Evolutionary conservation across 2,797 vertebrate genomes (phyloP).

Genomic region (Callimico goeldii): DNA sequence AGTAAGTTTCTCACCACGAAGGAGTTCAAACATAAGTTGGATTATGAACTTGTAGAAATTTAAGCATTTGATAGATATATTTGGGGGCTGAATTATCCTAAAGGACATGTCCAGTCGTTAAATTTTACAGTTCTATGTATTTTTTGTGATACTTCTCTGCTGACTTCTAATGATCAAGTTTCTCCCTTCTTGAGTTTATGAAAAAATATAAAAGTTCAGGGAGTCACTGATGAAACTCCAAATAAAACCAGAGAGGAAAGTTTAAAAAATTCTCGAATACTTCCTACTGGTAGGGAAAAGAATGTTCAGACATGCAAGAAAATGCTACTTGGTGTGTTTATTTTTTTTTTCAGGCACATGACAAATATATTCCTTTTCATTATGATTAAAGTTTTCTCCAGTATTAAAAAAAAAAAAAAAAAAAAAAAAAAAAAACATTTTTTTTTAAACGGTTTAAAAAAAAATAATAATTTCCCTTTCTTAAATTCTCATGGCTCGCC

Average conservation of each 20-base stretch:
- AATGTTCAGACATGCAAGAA: neutral
- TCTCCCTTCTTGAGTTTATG: neutral
- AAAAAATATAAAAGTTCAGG: neutral
- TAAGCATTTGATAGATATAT: neutral
- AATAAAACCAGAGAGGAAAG: neutral
- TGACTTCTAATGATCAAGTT: neutral
- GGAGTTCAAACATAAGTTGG: neutral
- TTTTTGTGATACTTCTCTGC: neutral
- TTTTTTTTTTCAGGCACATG: neutral
- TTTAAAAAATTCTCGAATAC: neutral
- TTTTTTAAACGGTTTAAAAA: too few species aligned
- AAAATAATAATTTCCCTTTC: neutral
- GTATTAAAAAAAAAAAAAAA: neutral
- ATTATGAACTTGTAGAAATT: neutral
- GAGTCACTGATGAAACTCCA: neutral
- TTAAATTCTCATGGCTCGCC: neutral
- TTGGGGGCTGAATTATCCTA: neutral
- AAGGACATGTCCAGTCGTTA: neutral
- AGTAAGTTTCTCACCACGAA: neutral
- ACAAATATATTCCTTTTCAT: neutral
- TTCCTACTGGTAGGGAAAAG: neutral
- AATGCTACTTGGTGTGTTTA: neutral
- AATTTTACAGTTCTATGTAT: neutral
- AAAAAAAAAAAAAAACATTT: neutral
- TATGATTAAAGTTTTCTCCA: neutral